Conservation (phyloP, 2,888 invertebrate genomes). For the Blastobasis adustella region DNA sequence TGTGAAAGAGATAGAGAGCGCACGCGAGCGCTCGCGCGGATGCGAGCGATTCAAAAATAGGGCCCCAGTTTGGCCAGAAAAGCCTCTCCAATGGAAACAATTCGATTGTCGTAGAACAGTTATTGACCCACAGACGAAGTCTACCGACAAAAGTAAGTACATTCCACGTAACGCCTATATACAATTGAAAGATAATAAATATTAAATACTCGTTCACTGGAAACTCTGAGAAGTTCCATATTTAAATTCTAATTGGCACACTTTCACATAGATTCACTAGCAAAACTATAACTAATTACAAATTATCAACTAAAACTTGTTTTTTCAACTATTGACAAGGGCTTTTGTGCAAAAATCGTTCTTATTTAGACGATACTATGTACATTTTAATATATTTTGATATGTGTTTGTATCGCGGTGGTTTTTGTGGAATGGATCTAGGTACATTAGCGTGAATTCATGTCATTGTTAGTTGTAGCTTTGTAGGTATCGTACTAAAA, state of each 20-base stretch:
- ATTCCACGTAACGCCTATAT: conserved; percentile 33
- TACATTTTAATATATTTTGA: conserved; percentile 30
- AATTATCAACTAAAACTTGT: conserved; percentile 56
- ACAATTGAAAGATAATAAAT: conserved; percentile 52
- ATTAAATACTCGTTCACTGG: conserved; percentile 51
- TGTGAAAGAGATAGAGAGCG: too few relatives aligned
- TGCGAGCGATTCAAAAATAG: too few relatives aligned
- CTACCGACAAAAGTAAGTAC: background rate
- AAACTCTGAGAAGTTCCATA: conserved; percentile 31
- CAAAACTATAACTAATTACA: conserved; percentile 60
- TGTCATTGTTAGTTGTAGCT: too few relatives aligned
- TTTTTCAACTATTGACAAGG: conserved; percentile 15
- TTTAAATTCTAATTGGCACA: conserved; percentile 68
- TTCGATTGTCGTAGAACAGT: background rate
- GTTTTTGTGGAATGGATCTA: conserved; percentile 2
- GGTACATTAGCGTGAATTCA: too few relatives aligned
- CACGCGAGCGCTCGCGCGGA: too few relatives aligned
- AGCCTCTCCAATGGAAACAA: too few relatives aligned
- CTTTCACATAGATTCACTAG: conserved; percentile 72
- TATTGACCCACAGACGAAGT: background rate
- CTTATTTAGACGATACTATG: background rate
- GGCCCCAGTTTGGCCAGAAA: too few relatives aligned
- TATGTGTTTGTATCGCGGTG: conserved; percentile 61
- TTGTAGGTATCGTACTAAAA: too few relatives aligned
- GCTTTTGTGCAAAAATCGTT: too few relatives aligned